phyloP scores from a whole-genome alignment of 2,797 vertebrate genomes.

The Melanotaenia trifasciata region DNA sequence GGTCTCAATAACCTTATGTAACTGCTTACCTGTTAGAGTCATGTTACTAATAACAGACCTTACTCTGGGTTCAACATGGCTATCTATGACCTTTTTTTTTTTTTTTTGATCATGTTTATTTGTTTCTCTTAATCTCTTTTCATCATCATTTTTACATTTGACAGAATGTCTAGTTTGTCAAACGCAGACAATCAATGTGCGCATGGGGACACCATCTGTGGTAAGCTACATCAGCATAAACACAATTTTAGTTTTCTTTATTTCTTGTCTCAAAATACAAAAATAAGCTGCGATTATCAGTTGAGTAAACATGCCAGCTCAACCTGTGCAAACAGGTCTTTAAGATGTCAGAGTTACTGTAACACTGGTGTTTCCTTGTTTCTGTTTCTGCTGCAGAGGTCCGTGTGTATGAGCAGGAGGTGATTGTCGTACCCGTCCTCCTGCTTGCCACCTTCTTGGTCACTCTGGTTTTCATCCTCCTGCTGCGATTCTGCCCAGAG shows the following conservation, averaged over 20 bases:
- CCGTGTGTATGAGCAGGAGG: slow-evolving; percentile 86
- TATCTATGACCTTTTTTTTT: background rate
- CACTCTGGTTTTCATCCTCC: slow-evolving; percentile 86
- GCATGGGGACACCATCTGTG: slow-evolving; percentile 76
- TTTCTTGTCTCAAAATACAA: background rate
- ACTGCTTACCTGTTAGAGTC: slow-evolving; percentile 51
- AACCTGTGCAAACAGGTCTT: slow-evolving; percentile 12
- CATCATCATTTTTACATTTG: slow-evolving; percentile 5
- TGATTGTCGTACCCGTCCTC: slow-evolving; percentile 90
- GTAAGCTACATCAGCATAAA: slow-evolving; percentile 62
- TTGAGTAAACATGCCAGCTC: background rate
- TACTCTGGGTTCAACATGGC: background rate
- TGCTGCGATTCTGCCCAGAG: slow-evolving; percentile 84
- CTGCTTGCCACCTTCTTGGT: slow-evolving; percentile 87
- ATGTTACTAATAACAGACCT: slow-evolving; percentile 55
- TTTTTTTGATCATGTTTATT: background rate
- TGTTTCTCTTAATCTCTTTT: background rate
- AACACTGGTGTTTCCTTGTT: background rate
- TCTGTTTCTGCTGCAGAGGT: slow-evolving; percentile 67
- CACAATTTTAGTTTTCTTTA: background rate
- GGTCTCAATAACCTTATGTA: slow-evolving; percentile 56
- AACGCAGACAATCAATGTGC: slow-evolving; percentile 59
- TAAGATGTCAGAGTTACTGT: background rate
- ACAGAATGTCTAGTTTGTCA: slow-evolving; percentile 79
- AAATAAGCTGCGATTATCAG: background rate